Evolutionary conservation across 2,797 vertebrate genomes (phyloP), one percentile per base, ranked within the genome.

Genomic region (Gymnopithys bicolor): DNA sequence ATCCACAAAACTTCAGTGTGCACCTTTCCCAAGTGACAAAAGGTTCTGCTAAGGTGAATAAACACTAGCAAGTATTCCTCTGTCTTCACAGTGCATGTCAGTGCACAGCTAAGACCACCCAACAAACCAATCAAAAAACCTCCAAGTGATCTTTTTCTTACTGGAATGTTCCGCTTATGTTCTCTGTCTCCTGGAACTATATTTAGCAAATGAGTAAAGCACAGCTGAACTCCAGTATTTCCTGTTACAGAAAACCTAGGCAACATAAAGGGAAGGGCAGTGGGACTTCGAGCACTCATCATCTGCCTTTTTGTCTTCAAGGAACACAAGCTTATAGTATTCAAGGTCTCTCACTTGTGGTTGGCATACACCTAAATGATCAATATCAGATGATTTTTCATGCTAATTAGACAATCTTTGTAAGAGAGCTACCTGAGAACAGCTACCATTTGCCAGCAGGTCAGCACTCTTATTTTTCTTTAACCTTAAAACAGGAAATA

Each of bases 201-300:
- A 0, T 28, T 90, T 86, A 76, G 48, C 48, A 78, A 75, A 68
- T 48, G 8, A 75, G 11, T 66, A 89, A 94, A 86, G 32, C 69
- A 73, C 28, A 62, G 28, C 23, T 52, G 19, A 67, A 59, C 24
- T 51, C 32, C 45, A 68, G 24, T 33, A 52, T 33, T 76, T 63
- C 55, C 87, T 58, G 16, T 33, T 35, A 84, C 0, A 35, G 51
- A 76, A 81, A 58, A 70, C 18, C 56, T 32, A 76, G 13, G 64
- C 11, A 73, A 30, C 0, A 1, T 10, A 25, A 10, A 45, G 10
- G 35, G 25, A 86, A 53, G 18, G 58, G 33, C 46, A 84, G 37
- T 9, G 58, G 49, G 32, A n/a, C 7, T 9, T 68, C 0, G 3
- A 16, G 39, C 53, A 28, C 32, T 27, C 39, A 15, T 6, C 30